Percentiles rank a stretch among this genome's conserved stretches.
These are phyloP conservation scores for Mirounga angustirostris DNA, from an alignment of 2,113 vertebrate species.

Conservation along the genomic window DNA sequence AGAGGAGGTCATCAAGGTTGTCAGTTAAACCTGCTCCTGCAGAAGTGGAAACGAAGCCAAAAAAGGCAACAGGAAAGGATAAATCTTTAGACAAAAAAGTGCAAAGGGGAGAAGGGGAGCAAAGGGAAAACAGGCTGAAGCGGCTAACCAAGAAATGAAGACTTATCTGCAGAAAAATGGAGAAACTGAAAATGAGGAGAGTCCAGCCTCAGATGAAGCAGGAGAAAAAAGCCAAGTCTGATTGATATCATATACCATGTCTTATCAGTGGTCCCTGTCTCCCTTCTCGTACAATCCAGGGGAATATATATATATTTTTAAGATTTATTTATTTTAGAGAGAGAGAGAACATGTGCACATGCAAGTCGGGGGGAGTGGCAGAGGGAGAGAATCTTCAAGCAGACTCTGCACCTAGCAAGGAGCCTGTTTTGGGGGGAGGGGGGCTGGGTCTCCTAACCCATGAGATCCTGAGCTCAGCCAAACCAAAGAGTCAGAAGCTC, in stretches of 20 bases:
- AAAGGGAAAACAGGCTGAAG: not conserved
- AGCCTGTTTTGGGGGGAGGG: too few relatives aligned
- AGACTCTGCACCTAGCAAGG: too few relatives aligned
- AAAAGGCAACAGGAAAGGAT: not conserved
- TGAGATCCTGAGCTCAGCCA: too few relatives aligned
- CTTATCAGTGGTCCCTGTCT: not conserved
- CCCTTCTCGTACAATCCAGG: not conserved
- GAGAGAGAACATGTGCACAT: not conserved
- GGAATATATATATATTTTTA: not conserved
- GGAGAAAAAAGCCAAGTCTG: not conserved
- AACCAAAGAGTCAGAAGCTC: too few relatives aligned
- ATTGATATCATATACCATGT: not conserved
- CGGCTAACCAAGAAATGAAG: not conserved
- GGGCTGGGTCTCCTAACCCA: too few relatives aligned
- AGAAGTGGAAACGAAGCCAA: not conserved
- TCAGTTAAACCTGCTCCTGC: not conserved
- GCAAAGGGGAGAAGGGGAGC: too few relatives aligned
- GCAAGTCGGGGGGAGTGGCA: not conserved
- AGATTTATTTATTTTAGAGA: not conserved
- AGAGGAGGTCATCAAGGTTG: not conserved
- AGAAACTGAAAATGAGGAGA: not conserved
- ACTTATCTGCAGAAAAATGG: not conserved
- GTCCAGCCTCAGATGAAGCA: not conserved
- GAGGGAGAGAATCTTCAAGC: too few relatives aligned
- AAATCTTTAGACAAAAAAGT: not conserved